phyloP scores from a whole-genome alignment of 2,113 vertebrate genomes.

The Myotis davidii region DNA sequence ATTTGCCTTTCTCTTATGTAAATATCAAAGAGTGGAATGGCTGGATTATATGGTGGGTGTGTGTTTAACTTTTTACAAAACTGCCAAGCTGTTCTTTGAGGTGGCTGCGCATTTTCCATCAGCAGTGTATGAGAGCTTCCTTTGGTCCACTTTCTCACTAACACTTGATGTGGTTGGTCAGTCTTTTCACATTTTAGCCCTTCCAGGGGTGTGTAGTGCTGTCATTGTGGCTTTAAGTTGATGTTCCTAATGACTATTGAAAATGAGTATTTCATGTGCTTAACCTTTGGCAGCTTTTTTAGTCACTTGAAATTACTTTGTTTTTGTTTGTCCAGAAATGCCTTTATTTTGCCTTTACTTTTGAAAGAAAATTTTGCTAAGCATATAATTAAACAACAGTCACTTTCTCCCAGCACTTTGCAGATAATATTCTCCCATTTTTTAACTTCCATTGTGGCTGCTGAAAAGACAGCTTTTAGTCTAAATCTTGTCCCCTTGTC shows the following conservation, averaged over 20 bases:
- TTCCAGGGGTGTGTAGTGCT: not conserved
- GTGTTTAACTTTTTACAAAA: slow-evolving; percentile 11
- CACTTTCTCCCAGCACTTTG: not conserved
- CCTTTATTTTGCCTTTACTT: slow-evolving; percentile 30
- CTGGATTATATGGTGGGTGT: not conserved
- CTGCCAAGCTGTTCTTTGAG: not conserved
- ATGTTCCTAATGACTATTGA: not conserved
- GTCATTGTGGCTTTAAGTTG: not conserved
- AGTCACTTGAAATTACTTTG: not conserved
- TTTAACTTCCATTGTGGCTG: not conserved
- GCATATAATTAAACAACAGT: not conserved
- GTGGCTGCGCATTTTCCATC: not conserved
- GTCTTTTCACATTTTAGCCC: not conserved
- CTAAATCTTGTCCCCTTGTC: not conserved
- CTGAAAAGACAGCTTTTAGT: not conserved
- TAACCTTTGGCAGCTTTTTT: slow-evolving; percentile 7
- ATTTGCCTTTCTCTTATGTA: slow-evolving; percentile 14
- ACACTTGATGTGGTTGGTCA: not conserved
- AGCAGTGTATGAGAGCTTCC: not conserved
- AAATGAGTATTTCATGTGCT: not conserved
- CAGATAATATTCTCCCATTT: not conserved
- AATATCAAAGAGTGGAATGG: not conserved
- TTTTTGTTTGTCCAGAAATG: slow-evolving; percentile 43
- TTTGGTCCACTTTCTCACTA: not conserved
- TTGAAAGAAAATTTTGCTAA: not conserved